phyloP scores from a whole-genome alignment of 2,888 invertebrate species.

The Cremastobaeus sp. region DNA sequence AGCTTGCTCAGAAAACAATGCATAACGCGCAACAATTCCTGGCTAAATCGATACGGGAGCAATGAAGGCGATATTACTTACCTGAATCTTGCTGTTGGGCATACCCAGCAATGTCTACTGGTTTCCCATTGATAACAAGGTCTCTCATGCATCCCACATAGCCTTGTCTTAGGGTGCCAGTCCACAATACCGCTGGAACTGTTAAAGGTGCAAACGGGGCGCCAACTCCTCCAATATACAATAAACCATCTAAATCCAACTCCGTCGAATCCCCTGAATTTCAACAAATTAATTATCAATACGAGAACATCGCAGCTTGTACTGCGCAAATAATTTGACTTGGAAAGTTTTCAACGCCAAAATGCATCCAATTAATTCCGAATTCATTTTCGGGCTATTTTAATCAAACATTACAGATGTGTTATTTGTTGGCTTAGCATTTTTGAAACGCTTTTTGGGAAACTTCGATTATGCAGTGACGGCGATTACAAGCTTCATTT shows the following conservation, averaged over 20 bases:
- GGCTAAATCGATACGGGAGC: background rate
- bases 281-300: slow-evolving; percentile 19
- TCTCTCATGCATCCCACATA: slow-evolving; percentile 97
- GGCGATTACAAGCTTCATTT: slow-evolving; percentile 1
- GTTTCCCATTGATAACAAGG: slow-evolving; percentile 90
- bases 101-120: slow-evolving; percentile 92
- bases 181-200: slow-evolving; percentile 93
- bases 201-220: slow-evolving; percentile 87
- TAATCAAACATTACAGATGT: no score
- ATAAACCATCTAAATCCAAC: slow-evolving; percentile 90
- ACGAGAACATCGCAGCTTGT: no score
- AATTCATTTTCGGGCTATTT: no score
- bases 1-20: no score
- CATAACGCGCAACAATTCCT: no score
- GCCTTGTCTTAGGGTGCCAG: slow-evolving; percentile 91
- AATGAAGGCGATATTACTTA: slow-evolving; percentile 71
- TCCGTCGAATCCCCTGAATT: slow-evolving; percentile 93
- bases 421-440: no score
- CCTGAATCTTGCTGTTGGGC: slow-evolving; percentile 94
- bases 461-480: background rate
- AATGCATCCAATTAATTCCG: no score
- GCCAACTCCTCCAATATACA: slow-evolving; percentile 93
- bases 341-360: no score
- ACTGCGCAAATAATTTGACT: no score
- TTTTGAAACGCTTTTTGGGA: no score